Base-by-base conservation (phyloP, 1,140 invertebrate species). In the Megathymus violae region DNA sequence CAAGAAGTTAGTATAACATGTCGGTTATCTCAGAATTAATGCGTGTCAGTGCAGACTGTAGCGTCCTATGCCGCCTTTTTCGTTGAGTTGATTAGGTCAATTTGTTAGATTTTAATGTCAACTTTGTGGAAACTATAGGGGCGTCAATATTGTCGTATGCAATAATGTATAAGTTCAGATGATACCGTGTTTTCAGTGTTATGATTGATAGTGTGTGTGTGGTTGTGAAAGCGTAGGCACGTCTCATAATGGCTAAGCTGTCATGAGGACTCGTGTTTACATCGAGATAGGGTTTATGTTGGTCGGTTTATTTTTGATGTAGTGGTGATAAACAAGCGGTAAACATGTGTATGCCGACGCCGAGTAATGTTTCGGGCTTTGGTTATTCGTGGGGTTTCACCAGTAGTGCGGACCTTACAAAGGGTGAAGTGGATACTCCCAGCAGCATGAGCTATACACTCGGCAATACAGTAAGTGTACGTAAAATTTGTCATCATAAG, bases 331-430 rank as follows among this genome's bases (percentile, higher is more conserved):
- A 44, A 54, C 74, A 71, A 67, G 76, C 60, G 15, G 64, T 72
- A 69, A 92, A 89, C 80, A 92, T 92, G 91, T 92, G 91, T 88
- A 92, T 91, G 91, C 91, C 91, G 59, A 91, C 89, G 47, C 91
- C 91, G 60, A 91, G 79, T 47, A 91, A 91, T 83, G 91, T 91
- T 41, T 85, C 91, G 66, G 88, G 89, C 50, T 91, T 92, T 69
- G 91, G 88, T 27, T 92, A 92, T 70, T 89, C 89, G 51, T 92
- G 91, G 91, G 91, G 91, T 47, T 92, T 92, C 63, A 86, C 90
- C 6, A 88, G 87, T 60, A 80, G 86, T 4, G 88, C 88, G 16
- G 91, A 92, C 62, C 89, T 91, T 19, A 86, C 88, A 13, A 92
- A 92, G 63, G 83, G 83, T 62, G 91, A 92, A 67, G 88, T 91